These are phyloP conservation scores for Chitala chitala DNA, from an alignment of 2,113 vertebrate genomes.

Conservation along the genomic window DNA sequence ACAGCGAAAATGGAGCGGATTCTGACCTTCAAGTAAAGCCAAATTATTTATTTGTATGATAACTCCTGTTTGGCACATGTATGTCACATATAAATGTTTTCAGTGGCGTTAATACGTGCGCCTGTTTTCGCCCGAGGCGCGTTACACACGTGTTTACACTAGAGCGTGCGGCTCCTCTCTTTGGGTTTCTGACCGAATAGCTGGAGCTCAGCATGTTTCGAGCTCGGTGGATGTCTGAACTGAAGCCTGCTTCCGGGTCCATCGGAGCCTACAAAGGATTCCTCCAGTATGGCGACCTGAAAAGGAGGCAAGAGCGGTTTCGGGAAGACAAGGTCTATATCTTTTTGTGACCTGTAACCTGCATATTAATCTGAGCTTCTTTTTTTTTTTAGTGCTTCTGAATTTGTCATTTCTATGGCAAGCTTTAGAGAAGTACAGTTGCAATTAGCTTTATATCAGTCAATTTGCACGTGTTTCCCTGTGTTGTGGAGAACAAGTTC, in stretches of 20 bases:
- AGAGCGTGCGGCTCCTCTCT: neutral
- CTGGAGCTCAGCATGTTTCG: constrained; percentile 87
- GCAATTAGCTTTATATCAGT: too few species aligned
- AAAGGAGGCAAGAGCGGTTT: constrained; percentile 75
- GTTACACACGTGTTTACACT: neutral
- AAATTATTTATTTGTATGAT: neutral
- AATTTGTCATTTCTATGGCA: too few species aligned
- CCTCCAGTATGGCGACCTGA: constrained; percentile 65
- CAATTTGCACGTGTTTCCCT: too few species aligned
- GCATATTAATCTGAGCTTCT: neutral
- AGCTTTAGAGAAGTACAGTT: neutral
- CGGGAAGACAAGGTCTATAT: constrained; percentile 80
- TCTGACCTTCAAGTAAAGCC: constrained; percentile 69
- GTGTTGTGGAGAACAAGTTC: too few species aligned
- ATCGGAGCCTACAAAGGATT: constrained; percentile 52
- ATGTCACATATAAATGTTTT: too few species aligned
- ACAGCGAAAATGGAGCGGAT: constrained; percentile 68
- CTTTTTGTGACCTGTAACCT: too few species aligned
- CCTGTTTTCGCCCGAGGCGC: neutral
- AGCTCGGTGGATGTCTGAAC: constrained; percentile 96
- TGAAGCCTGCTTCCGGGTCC: constrained; percentile 70
- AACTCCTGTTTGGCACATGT: too few species aligned
- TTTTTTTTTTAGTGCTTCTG: neutral
- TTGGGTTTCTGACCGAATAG: constrained; percentile 48
- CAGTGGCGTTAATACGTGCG: neutral